Base-by-base conservation (phyloP, 1,140 invertebrate genomes). In the Apocrypta bakeri region DNA sequence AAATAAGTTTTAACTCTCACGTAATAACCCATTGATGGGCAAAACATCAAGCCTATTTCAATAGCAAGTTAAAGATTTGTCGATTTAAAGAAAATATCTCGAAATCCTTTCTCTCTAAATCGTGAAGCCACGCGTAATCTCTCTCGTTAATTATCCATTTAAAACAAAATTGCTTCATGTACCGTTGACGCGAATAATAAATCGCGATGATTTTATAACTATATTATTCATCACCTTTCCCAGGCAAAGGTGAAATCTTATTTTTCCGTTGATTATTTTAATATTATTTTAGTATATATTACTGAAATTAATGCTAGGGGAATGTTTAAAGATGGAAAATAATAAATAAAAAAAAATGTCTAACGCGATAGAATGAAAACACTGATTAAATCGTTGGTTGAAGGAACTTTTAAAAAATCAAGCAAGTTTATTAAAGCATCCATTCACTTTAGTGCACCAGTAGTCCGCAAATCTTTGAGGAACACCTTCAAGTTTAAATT, bases 241-340 rank as follows among this genome's bases (percentile, higher is more conserved):
- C 14, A 42, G 9, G 40, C 40, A 42, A 48, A 17, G 14, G 14
- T 48, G 14, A 48, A 21, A 48, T 17, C 14, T 21, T 9, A 42
- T 42, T 14, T 42, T 9, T 0, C 4, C 24, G 37, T 48, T 73
- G n/a, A n/a, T n/a, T n/a, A n/a, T n/a, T n/a, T n/a, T n/a, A n/a
- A n/a, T n/a, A n/a, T n/a, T n/a, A n/a, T n/a, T n/a, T n/a, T n/a
- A n/a, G n/a, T n/a, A n/a, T n/a, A n/a, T 74, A 74, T 74, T 56
- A 74, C 8, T 21, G 27, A 64, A 64, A 64, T 64, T 61, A 61
- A 61, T n/a, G n/a, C n/a, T n/a, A n/a, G n/a, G n/a, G n/a, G n/a
- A n/a, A n/a, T n/a, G n/a, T n/a, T n/a, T n/a, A n/a, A n/a, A n/a
- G 27, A 9, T 12, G 27, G 14, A 27, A 14, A 61, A 61, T 66